Percentiles rank a stretch among this genome's conserved stretches.
These are phyloP conservation scores for Tupaia chinensis DNA, from an alignment of 2,113 vertebrate species.

Conservation along the genomic window DNA sequence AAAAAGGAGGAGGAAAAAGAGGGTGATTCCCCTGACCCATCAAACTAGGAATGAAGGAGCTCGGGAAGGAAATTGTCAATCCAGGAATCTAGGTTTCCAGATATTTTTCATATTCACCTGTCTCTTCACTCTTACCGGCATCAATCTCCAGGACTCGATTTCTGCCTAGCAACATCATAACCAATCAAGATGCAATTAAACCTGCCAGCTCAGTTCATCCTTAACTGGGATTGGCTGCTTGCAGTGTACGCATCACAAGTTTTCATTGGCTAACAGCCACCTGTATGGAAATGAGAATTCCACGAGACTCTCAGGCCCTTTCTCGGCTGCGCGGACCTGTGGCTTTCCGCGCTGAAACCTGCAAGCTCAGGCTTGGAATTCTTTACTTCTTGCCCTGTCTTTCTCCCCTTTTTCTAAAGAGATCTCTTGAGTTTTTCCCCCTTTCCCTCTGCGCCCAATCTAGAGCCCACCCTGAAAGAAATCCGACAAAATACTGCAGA, in stretches of 20 bases:
- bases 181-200: constrained; percentile 79
- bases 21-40: constrained; percentile 29
- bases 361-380: background rate
- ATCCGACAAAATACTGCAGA: constrained; percentile 37
- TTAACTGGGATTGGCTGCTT: constrained; percentile 74
- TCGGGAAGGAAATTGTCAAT: constrained; percentile 44
- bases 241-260: background rate
- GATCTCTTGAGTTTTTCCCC: background rate
- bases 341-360: constrained; percentile 46
- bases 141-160: constrained; percentile 31
- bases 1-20: constrained; percentile 19
- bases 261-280: constrained; percentile 81
- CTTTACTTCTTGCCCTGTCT: background rate
- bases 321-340: constrained; percentile 54
- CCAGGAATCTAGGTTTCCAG: constrained; percentile 38
- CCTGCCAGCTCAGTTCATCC: constrained; percentile 31
- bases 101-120: constrained; percentile 71
- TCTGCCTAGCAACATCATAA: constrained; percentile 81
- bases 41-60: constrained; percentile 48
- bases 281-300: constrained; percentile 76
- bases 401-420: background rate
- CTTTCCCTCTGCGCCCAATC: background rate
- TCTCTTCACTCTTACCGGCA: background rate
- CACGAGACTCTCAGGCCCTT: background rate
- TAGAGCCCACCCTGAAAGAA: constrained; percentile 50